These are phyloP conservation scores for Calliopsis andreniformis DNA, from an alignment of 1,140 invertebrate species.

Conservation along the genomic window DNA sequence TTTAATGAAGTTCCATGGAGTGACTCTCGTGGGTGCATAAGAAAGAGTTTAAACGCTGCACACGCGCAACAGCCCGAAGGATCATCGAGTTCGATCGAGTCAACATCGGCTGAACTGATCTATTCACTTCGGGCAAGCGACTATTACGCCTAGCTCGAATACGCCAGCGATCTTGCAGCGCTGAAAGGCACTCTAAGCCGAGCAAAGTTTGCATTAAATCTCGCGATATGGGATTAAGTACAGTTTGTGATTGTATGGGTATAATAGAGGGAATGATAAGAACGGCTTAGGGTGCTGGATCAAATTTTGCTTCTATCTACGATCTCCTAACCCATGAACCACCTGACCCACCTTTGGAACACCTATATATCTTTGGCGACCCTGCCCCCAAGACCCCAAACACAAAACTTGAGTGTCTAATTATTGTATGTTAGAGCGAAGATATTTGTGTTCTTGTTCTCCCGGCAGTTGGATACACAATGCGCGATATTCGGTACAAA, in stretches of 20 bases:
- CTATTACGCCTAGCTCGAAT: constrained; percentile 30
- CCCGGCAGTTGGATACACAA: constrained; percentile 95
- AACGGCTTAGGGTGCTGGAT: constrained; percentile 55
- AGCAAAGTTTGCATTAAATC: constrained; percentile 4
- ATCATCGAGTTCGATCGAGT: constrained; percentile 14
- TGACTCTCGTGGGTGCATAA: constrained; percentile 9
- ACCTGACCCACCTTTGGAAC: not conserved
- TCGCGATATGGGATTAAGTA: too few species aligned
- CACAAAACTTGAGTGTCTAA: constrained; percentile 65
- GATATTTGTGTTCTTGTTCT: constrained; percentile 85
- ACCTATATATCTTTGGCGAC: constrained; percentile 10
- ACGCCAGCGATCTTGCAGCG: constrained; percentile 37
- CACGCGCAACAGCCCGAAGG: constrained; percentile 15
- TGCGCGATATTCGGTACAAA: constrained; percentile 98
- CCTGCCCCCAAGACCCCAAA: constrained; percentile 16
- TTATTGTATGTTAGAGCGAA: constrained; percentile 81
- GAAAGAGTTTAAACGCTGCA: constrained; percentile 6
- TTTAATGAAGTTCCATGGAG: not conserved
- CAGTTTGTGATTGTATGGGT: too few species aligned
- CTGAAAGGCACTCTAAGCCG: constrained; percentile 51
- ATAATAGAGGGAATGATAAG: not conserved
- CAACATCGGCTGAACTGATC: not conserved
- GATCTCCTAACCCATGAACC: not conserved
- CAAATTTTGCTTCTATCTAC: constrained; percentile 36
- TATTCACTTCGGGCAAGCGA: not conserved